These are phyloP conservation scores for Dynastes tityus DNA, from an alignment of 2,888 invertebrate species.

Conservation along the genomic window DNA sequence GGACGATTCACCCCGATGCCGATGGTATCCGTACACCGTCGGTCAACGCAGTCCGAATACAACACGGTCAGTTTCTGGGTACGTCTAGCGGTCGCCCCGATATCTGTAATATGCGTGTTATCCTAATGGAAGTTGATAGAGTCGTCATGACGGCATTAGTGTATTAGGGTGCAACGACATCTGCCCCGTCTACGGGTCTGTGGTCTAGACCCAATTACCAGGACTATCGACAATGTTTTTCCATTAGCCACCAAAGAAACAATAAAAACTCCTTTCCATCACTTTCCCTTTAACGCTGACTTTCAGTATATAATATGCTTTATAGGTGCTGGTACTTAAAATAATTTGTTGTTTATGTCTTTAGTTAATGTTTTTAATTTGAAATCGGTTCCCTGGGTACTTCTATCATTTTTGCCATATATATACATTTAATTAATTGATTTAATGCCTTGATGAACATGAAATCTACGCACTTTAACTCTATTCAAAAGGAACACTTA, in stretches of 20 bases:
- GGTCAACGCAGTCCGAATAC: not conserved
- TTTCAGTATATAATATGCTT: slow-evolving; percentile 11
- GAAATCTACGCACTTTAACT: no score
- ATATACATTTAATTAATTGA: no score
- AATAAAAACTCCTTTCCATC: slow-evolving; percentile 34
- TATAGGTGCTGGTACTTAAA: not conserved
- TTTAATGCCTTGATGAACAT: no score
- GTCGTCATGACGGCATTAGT: slow-evolving; percentile 51
- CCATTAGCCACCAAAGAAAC: slow-evolving; percentile 58
- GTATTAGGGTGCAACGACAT: slow-evolving; percentile 55
- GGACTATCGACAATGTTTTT: slow-evolving; percentile 61
- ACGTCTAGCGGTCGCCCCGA: slow-evolving; percentile 48
- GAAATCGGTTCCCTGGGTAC: no score
- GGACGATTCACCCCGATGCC: slow-evolving; percentile 5
- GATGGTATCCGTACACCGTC: not conserved
- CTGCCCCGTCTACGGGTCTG: slow-evolving; percentile 52
- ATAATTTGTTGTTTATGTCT: not conserved
- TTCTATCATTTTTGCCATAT: no score
- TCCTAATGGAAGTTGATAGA: slow-evolving; percentile 54
- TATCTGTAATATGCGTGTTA: slow-evolving; percentile 53
- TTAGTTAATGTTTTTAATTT: not conserved
- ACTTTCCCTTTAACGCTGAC: slow-evolving; percentile 31
- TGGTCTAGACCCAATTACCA: slow-evolving; percentile 63
- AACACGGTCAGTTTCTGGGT: slow-evolving; percentile 14
- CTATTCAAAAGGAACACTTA: no score